Base-by-base conservation (phyloP, 2,888 invertebrate genomes). In the Phlogophora meticulosa region DNA sequence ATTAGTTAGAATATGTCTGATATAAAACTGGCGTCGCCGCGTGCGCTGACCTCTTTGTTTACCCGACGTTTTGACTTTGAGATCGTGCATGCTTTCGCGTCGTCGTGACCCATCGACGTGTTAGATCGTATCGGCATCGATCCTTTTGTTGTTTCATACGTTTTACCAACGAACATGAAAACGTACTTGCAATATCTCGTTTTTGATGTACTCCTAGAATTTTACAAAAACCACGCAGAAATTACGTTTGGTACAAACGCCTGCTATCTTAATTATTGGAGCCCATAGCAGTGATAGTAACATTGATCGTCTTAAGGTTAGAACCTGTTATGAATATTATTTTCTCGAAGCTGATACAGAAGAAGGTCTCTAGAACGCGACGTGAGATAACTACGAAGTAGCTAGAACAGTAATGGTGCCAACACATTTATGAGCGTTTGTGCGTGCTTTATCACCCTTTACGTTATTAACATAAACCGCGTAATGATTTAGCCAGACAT, bases 381-480 rank as follows among this genome's bases (percentile, higher is more conserved):
- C 87, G 86, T 87, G 87, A 85, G 87, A 87, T 88, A 88, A 87
- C 81, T 84, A 73, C 72, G 81, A 83, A 84, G 79, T 81, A 85
- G 76, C 72, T 72, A 81, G 71, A 76, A 70, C 76, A 79, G 83
- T 83, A 80, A 84, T 85, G 81, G 84, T 86, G 85, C 85, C 81
- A 85, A 84, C 81, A 86, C 86, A 86, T 90, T 91, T 87, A 92
- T 83, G 88, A 90, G 85, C 85, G 85, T 84, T 87, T 87, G 88
- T 91, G 91, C 93, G 93, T 94, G 93, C 91, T 91, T 87, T 93
- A 93, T 94, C 93, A 86, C 86, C 82, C 82, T 85, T 72, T 78
- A 81, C 76, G 77, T 87, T 89, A 89, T 91, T 90, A 90, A 87
- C 89, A 84, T 91, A 87, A 90, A 90, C 87, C 84, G 85, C 85